Evolutionary conservation across 2,797 vertebrate species (phyloP).

Genomic region (Muscicapa striata): DNA sequence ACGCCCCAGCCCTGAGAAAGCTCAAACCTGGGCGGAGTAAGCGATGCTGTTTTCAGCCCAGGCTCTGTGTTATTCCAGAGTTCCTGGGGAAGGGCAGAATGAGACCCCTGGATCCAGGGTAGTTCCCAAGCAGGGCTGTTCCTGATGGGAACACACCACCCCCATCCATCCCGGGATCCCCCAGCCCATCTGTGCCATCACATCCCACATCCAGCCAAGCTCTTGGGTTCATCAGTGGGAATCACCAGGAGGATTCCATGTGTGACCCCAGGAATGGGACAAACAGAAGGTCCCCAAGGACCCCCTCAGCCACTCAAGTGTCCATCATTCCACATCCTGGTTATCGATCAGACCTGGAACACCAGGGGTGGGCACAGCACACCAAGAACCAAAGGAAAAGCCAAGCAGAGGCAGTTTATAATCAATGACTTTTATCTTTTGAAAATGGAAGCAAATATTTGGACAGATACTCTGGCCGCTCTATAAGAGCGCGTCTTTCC

Average conservation of each 20-base stretch:
- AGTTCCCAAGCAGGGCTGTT: neutral
- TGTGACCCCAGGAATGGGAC: fast-evolving
- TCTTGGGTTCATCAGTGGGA: neutral
- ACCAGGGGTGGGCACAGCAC: fast-evolving
- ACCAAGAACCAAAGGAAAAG: conserved; percentile 20
- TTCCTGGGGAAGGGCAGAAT: neutral
- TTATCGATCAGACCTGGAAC: fast-evolving
- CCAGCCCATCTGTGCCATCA: neutral
- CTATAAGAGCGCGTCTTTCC: conserved; percentile 77
- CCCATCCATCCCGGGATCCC: fast-evolving
- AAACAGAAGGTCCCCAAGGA: too few species aligned
- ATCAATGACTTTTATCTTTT: conserved; percentile 77
- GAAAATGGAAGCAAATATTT: conserved; percentile 79
- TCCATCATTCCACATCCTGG: fast-evolving
- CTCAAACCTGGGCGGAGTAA: fast-evolving
- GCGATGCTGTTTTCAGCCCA: neutral
- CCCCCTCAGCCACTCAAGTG: neutral
- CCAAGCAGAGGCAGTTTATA: conserved; percentile 66
- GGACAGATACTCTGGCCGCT: conserved; percentile 73
- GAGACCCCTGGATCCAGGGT: fast-evolving
- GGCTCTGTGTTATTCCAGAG: neutral
- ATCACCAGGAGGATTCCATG: fast-evolving
- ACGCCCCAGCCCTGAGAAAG: neutral
- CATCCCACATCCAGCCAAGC: neutral
- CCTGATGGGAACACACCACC: neutral